Percentiles rank a stretch among this genome's conserved stretches.
Evolutionary conservation across 2,113 vertebrate genomes (phyloP).

Genomic region (Semnornis frantzii): DNA sequence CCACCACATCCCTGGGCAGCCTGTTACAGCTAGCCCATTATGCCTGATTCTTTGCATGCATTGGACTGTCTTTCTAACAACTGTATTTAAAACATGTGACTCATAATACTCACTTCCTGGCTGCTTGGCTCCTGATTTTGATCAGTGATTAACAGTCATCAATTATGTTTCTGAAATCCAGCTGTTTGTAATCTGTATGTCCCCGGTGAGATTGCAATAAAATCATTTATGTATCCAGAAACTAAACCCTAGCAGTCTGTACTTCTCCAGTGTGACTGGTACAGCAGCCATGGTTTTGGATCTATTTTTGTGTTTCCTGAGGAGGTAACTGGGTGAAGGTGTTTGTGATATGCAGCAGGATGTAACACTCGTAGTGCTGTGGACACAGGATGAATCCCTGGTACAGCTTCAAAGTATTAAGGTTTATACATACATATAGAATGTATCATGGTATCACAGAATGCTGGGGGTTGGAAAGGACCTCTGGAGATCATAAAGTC

Average conservation of each 20-base stretch:
- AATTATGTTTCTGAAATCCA: neutral
- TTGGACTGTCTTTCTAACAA: neutral
- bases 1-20: too few species aligned
- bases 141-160: neutral
- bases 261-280: neutral
- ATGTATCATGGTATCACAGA: too few species aligned
- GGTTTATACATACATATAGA: neutral
- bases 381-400: neutral
- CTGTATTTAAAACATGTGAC: neutral
- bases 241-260: neutral
- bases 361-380: fast-evolving
- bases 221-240: neutral
- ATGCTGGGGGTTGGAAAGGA: too few species aligned
- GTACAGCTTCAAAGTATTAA: neutral
- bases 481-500: too few species aligned
- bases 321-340: neutral
- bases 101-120: neutral
- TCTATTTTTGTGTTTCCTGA: neutral
- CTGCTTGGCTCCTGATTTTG: neutral
- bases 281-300: neutral
- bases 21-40: neutral
- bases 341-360: neutral
- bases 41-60: neutral
- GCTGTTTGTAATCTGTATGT: neutral
- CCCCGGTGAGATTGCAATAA: neutral